phyloP scores from a whole-genome alignment of 2,797 vertebrate genomes.

The Tapirus indicus region DNA sequence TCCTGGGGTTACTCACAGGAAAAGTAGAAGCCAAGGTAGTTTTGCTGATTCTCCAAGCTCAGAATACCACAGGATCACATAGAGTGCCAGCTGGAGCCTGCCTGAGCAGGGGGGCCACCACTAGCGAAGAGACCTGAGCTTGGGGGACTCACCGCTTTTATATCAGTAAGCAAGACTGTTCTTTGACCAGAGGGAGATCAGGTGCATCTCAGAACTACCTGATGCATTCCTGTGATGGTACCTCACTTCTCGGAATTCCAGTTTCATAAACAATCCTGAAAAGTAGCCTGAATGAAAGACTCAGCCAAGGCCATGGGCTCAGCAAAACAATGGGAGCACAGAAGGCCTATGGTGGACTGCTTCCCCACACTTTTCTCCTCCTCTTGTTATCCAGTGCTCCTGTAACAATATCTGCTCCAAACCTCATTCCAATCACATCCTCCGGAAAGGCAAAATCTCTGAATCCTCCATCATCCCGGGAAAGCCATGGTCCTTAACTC shows the following conservation, averaged over 20 bases:
- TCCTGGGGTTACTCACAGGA: neutral
- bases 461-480: neutral
- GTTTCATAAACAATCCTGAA: neutral
- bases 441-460: neutral
- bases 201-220: neutral
- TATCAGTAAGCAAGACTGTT: neutral
- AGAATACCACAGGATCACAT: neutral
- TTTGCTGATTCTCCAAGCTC: neutral
- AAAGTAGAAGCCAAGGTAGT: neutral
- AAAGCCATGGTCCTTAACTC: neutral
- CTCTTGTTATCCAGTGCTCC: neutral
- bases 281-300: neutral
- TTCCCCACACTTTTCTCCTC: neutral
- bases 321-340: neutral
- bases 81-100: neutral
- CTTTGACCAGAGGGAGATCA: neutral
- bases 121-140: neutral
- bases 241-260: neutral
- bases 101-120: rapidly evolving
- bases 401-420: neutral
- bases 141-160: neutral
- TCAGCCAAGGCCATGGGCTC: neutral
- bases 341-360: neutral
- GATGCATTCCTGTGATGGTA: neutral
- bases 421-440: neutral